phyloP scores from a whole-genome alignment of 2,797 vertebrate genomes.

The Fratercula arctica region DNA sequence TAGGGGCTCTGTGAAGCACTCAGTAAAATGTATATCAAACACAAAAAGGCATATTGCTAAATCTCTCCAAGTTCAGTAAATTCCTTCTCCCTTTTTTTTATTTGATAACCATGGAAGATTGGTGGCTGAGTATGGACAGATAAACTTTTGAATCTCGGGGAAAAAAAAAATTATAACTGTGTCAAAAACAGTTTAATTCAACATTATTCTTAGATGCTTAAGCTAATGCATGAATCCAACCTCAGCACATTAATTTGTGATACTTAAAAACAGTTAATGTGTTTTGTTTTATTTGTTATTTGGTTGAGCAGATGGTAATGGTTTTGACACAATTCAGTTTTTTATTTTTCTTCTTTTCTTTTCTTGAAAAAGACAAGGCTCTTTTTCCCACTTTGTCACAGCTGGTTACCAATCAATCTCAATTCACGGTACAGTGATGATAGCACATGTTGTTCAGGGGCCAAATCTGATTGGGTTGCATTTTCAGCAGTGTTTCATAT shows the following conservation, averaged over 20 bases:
- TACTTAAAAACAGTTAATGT: conserved; percentile 63
- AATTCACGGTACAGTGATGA: conserved; percentile 80
- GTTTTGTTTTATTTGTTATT: conserved; percentile 71
- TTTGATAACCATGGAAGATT: not conserved
- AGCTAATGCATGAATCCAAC: not conserved
- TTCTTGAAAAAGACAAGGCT: conserved; percentile 56
- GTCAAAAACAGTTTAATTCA: not conserved
- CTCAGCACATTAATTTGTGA: conserved; percentile 11
- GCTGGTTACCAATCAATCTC: conserved; percentile 83
- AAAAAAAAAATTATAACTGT: not conserved
- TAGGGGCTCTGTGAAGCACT: not conserved
- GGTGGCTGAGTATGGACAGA: not conserved
- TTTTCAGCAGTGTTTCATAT: conserved; percentile 79
- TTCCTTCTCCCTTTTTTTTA: not conserved
- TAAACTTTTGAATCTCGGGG: not conserved
- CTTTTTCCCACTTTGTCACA: conserved; percentile 77
- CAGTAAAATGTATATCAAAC: not conserved
- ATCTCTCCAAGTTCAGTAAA: not conserved
- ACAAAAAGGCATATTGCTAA: not conserved
- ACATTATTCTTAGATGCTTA: not conserved
- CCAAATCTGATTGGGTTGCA: conserved; percentile 81
- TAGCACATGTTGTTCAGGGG: conserved; percentile 79
- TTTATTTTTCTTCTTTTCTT: conserved; percentile 60
- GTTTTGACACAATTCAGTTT: conserved; percentile 73
- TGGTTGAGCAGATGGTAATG: conserved; percentile 75